Conservation (phyloP, 2,113 vertebrate genomes). For the Sula dactylatra region DNA sequence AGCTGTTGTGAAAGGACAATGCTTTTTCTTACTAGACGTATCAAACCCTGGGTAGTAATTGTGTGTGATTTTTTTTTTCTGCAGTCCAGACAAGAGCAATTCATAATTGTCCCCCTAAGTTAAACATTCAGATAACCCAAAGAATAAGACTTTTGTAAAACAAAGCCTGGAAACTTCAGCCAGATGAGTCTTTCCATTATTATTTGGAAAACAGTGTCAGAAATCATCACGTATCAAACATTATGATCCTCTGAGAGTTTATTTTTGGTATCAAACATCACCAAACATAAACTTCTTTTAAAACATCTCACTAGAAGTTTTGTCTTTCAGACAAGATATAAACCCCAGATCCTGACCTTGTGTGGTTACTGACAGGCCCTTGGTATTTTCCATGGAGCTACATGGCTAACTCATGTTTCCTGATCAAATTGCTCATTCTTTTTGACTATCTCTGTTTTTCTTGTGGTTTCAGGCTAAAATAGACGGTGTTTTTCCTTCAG, state of each 20-base stretch:
- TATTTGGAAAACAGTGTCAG: conserved; percentile 33
- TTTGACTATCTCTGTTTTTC: background rate
- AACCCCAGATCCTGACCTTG: background rate
- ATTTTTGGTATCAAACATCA: background rate
- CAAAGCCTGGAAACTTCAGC: background rate
- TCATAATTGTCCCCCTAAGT: conserved; percentile 27
- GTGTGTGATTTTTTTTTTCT: background rate
- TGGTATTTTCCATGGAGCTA: conserved; percentile 7
- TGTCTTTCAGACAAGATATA: conserved; percentile 26
- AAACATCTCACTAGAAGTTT: background rate
- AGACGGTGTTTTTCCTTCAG: background rate
- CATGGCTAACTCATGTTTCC: background rate
- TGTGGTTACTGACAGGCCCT: background rate
- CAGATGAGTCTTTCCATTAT: background rate
- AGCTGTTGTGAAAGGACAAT: background rate
- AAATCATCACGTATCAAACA: background rate
- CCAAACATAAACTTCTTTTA: background rate
- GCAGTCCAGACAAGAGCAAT: conserved; percentile 33
- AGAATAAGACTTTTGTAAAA: conserved; percentile 2
- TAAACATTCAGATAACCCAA: conserved; percentile 46
- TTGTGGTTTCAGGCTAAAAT: conserved; percentile 2
- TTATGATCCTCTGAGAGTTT: background rate
- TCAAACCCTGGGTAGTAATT: background rate
- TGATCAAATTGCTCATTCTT: conserved; percentile 19
- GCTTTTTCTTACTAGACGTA: background rate